Evolutionary conservation across 1,140 invertebrate genomes (phyloP), one percentile per base, ranked within the genome.

Genomic region (Diorhabda sublineata): DNA sequence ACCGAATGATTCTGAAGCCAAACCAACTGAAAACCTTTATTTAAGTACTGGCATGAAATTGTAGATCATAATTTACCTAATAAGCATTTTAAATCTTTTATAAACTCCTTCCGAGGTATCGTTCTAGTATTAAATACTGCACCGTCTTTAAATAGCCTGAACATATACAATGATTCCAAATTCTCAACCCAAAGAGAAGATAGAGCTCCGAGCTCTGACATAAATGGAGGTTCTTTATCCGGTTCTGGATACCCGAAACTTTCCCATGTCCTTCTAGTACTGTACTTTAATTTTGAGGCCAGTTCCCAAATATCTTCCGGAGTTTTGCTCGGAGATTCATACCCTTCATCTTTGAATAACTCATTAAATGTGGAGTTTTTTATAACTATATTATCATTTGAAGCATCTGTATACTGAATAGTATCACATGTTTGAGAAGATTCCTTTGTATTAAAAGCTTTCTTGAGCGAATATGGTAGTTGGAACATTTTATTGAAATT

Each of bases 191-290:
- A 77, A 41, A 78, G 70, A 11, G 71, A 73, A 3, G 72, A 73
- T 8, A 74, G 52, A 9, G 73, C 72, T 0, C 72, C 73, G 4
- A 78, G 71, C 71, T 79, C 76, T 7, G 71, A 75, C 26, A 78
- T 64, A 72, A 80, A 80, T 56, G 73, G 73, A 47, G 58, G 65
- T 62, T 79, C 77, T 67, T 76, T 78, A 42, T 74, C 70, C 26
- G 77, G 72, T 42, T 71, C 70, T 7, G 70, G 58, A 66, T 72
- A 73, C 3, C 77, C 78, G 59, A 76, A 76, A 41, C 61, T 65
- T 61, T 81, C 79, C 79, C 79, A 81, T 56, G 67, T 80, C 61
- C 69, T 73, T 26, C 73, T 71, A 47, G 72, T 60, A 62, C 66
- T 70, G 59, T 71, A 73, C 60, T 61, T 57, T 6, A 71, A 63